phyloP scores from a whole-genome alignment of 2,113 vertebrate species.

The Dasyurus viverrinus region DNA sequence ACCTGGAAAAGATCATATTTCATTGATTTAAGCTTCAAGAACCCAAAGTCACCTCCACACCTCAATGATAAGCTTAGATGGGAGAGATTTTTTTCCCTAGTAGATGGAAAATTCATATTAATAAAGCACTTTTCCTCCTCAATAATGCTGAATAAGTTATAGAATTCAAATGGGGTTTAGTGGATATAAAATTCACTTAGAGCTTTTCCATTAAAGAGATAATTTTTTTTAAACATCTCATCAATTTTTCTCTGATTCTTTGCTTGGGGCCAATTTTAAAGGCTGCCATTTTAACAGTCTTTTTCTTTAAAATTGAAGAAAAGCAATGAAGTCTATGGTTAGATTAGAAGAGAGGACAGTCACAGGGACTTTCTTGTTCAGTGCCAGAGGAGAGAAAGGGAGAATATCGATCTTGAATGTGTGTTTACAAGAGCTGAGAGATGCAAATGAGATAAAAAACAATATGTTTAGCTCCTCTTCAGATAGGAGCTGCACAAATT shows the following conservation, averaged over 20 bases:
- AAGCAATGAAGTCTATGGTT: neutral
- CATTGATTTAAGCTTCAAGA: neutral
- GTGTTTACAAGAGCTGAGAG: neutral
- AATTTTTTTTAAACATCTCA: constrained; percentile 28
- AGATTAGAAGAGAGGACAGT: neutral
- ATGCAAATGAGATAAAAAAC: neutral
- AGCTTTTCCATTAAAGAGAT: constrained; percentile 24
- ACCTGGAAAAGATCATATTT: neutral
- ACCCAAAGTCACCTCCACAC: neutral
- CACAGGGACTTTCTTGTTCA: neutral
- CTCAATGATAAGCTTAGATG: neutral
- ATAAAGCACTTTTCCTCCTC: neutral
- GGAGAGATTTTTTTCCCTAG: neutral
- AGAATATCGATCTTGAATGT: neutral
- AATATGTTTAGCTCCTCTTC: neutral
- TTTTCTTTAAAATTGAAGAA: constrained; percentile 19
- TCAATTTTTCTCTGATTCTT: neutral
- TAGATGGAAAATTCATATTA: neutral
- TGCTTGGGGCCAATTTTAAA: neutral
- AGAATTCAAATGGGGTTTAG: constrained; percentile 18
- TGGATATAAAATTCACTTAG: neutral
- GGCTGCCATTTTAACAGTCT: neutral
- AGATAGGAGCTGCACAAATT: neutral
- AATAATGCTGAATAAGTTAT: neutral
- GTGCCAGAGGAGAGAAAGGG: neutral